Base-by-base conservation (phyloP, 2,888 invertebrate species). In the Cerceris rybyensis region DNA sequence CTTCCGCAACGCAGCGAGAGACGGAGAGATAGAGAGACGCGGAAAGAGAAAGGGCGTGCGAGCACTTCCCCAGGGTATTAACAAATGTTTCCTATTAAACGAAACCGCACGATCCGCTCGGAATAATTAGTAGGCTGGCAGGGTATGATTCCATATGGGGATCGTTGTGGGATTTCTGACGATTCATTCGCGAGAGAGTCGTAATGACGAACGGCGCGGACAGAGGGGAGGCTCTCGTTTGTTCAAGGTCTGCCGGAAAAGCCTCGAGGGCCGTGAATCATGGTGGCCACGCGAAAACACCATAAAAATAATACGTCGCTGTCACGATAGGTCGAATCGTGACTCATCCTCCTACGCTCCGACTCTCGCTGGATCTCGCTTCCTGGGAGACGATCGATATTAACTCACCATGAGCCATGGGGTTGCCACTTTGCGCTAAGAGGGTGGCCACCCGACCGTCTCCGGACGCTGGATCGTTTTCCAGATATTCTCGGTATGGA, bases 241-340 rank as follows among this genome's bases (percentile, higher is more conserved):
- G 63, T 11, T 14, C 54, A 58, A 68, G 75, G 84, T 86, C 79
- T 64, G 73, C 55, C 70, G 79, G 75, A 78, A 81, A 86, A 75
- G 75, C 65, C 70, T 77, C n/a, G 72, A 17, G 52, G 43, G 28
- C 43, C 58, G 83, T 89, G 89, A 89, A 88, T 89, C 89, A 89
- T 88, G 72, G 84, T 78, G 55, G 65, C 84, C 89, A 89, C 86
- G 88, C 89, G 82, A 89, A 88, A 88, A 84, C 83, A 80, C 88
- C 85, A 89, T 89, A 89, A 89, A 89, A 88, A 82, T 86, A 86
- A 88, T 83, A 84, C 75, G 73, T 17, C 54, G 75, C 78, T 83
- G 86, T 87, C 83, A 86, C 78, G 86, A 83, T 82, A 81, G 80
- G 57, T 68, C 50, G 17, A 70, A 50, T 50, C 58, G 68, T 88